Evolutionary conservation across 2,113 vertebrate genomes (phyloP), one percentile per base, ranked within the genome.

Genomic region (Uria lomvia): DNA sequence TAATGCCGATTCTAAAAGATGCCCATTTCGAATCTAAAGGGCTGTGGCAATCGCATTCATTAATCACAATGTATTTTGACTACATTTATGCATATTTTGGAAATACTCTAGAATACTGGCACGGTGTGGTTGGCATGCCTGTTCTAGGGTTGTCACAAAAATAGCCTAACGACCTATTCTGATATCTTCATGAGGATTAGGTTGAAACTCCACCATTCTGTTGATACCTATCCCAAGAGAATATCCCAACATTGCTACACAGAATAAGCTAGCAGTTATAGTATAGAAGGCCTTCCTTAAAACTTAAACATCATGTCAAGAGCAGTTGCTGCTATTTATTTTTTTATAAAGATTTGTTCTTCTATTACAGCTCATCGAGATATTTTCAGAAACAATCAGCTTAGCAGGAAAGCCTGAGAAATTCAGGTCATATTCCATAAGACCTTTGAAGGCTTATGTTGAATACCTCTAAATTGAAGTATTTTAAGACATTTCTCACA

Each of bases 371-470:
- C 36, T 88, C 63, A 79, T 86, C 58, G 62, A 45, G 50, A 24
- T 71, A 43, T 40, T 87, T 89, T 55, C 62, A 68, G 80, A 95
- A 97, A 84, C 56, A 80, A 80, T 78, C 76, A 78, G 76, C 68
- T 86, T 83, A 74, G 56, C 32, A 58, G 60, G 66, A 92, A 79
- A 75, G 29, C 62, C 53, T 72, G 73, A 62, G 75, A 90, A 95
- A 71, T 78, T 81, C 66, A 78, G 74, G 50, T 89, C 17, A 47
- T 66, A 43, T 74, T 88, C 49, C 17, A 3, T 22, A 65, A 56
- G 32, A 53, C 21, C 23, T 63, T 40, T 56, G 78, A 86, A 88
- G 27, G 20, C 47, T 93, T 82, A 45, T 52, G 15, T 45, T 86
- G 40, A 90, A 75, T 77, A 81, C 23, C 4, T 91, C 43, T 71